A percentile compares a stretch with the other conserved stretches of the same genome.
Evolutionary conservation across 2,797 vertebrate species (phyloP).

Genomic region (Pelodytes ibericus): DNA sequence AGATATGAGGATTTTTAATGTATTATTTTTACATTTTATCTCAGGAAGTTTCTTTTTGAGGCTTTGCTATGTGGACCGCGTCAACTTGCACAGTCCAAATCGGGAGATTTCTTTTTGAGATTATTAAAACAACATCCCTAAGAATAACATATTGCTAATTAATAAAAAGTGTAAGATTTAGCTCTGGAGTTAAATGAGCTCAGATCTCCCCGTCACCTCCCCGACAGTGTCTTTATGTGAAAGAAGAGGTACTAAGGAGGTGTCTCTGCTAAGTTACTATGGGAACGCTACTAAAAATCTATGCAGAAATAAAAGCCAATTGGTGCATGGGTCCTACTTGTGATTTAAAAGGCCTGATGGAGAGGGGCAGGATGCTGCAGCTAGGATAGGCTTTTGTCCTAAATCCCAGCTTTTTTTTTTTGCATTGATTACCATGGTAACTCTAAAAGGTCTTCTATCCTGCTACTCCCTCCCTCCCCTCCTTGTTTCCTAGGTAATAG

Average conservation of each 20-base stretch:
- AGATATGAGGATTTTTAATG: no score
- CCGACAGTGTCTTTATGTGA: not conserved
- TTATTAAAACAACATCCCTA: no score
- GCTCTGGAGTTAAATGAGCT: no score
- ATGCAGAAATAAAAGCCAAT: constrained; percentile 62
- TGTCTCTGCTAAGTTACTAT: constrained; percentile 25
- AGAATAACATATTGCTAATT: no score
- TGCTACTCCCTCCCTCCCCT: constrained; percentile 39
- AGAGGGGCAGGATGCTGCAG: constrained; percentile 30
- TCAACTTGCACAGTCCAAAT: no score
- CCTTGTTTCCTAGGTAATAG: constrained; percentile 70
- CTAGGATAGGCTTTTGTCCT: constrained; percentile 66
- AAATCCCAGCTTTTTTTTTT: constrained; percentile 60
- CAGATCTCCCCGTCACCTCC: not conserved
- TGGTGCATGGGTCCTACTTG: constrained; percentile 59
- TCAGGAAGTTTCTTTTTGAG: no score
- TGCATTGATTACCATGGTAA: constrained; percentile 70
- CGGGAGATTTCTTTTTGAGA: no score
- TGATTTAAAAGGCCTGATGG: constrained; percentile 31
- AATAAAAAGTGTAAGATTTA: not conserved
- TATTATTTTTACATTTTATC: no score
- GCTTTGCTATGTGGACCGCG: no score
- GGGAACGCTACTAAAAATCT: constrained; percentile 57
- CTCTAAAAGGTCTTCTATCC: constrained; percentile 56
- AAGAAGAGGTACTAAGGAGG: not conserved